These are phyloP conservation scores for Hyperoplus lanceolatus DNA, from an alignment of 2,797 vertebrate species.

Conservation along the genomic window DNA sequence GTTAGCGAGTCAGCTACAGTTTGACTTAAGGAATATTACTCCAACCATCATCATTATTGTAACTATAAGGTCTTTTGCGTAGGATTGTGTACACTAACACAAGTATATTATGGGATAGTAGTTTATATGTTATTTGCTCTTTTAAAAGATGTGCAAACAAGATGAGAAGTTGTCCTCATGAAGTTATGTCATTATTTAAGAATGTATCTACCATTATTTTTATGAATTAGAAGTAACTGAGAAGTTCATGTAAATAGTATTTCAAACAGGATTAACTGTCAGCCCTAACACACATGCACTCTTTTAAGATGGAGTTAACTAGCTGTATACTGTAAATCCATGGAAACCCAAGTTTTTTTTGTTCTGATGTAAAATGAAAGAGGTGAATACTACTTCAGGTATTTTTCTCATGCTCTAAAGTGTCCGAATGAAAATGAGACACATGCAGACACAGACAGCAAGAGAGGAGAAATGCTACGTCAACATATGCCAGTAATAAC, in stretches of 20 bases:
- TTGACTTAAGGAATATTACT: not conserved
- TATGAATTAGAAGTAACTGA: not conserved
- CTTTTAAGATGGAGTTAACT: not conserved
- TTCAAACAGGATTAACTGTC: not conserved
- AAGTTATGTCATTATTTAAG: not conserved
- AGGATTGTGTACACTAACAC: not conserved
- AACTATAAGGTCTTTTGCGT: not conserved
- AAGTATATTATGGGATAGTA: not conserved
- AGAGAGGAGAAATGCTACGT: not conserved
- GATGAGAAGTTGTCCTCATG: not conserved
- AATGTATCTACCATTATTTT: not conserved
- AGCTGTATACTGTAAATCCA: not conserved
- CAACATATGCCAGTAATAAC: not conserved
- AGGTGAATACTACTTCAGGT: not conserved
- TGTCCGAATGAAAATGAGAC: not conserved
- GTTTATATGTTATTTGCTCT: not conserved
- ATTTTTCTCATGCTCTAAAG: constrained; percentile 14
- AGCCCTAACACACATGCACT: not conserved
- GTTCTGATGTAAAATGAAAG: not conserved
- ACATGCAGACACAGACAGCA: not conserved
- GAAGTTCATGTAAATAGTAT: constrained; percentile 15
- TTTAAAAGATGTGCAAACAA: constrained; percentile 1
- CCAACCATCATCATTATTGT: not conserved
- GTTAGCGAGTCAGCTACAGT: not conserved
- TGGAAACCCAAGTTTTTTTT: not conserved